Evolutionary conservation across 1,140 invertebrate genomes (phyloP), one percentile per base, ranked within the genome.

Genomic region (Bombus fervidus): DNA sequence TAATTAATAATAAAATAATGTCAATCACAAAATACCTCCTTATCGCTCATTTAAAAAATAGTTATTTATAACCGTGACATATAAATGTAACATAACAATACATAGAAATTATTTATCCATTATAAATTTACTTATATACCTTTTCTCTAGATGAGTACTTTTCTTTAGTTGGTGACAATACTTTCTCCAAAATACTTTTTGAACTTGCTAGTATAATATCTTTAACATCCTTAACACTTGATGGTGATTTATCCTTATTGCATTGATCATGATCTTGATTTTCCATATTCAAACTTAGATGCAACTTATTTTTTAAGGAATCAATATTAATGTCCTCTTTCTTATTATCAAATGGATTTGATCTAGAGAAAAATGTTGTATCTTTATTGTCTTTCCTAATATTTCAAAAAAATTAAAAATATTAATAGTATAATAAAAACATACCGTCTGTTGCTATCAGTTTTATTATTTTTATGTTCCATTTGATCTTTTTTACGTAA

Each of bases 141-240:
- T 95, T 95, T 88, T 95, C 95, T 83, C 93, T 93, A 0, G 90
- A 86, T 28, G 87, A 84, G 81, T 94, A 96, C 93, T 97, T 97
- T 91, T 97, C 97, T 94, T 96, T 97, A 0, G 96, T 96, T 1
- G 97, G 97, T 1, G 97, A 98, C 13, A 98, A 95, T 89, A 98
- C 97, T 95, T 98, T 98, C 41, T 97, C 97, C 79, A 98, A 94
- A 86, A 98, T 97, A 92, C 95, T 97, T 93, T 98, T 98, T 8
- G 97, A 98, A 86, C 97, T 96, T 5, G 96, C 96, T 28, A 98
- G 90, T 91, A 97, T 96, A 90, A 97, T 96, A 87, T 97, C 97
- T 87, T 97, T 97, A 3, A 97, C 96, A 93, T 97, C 97, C 89
- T 96, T 97, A 31, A 97, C 96, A 71, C 96, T 95, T 2, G 94